A percentile compares a stretch with the other conserved stretches of the same genome.
Evolutionary conservation across 2,113 vertebrate species (phyloP).

Genomic region (Chaetodon trifascialis): DNA sequence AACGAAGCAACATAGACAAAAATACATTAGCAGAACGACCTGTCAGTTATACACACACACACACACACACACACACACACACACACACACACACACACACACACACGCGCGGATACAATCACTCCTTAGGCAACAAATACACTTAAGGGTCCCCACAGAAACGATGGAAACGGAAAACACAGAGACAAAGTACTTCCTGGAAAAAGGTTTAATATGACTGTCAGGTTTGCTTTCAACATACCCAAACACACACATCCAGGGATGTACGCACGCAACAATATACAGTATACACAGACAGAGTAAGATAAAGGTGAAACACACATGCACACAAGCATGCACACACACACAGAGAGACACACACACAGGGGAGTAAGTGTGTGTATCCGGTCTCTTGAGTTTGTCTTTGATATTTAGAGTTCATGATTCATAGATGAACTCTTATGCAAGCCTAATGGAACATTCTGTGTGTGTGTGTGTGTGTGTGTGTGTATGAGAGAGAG

Average conservation of each 20-base stretch:
- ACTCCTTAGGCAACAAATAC: conserved; percentile 60
- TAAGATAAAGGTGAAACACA: conserved; percentile 28
- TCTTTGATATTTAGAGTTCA: conserved; percentile 76
- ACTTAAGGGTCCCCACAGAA: conserved; percentile 49
- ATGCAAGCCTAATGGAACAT: conserved; percentile 54
- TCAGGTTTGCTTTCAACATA: conserved; percentile 31
- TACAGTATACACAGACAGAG: conserved; percentile 1
- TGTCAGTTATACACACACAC: conserved; percentile 1
- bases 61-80: background rate
- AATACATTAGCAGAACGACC: conserved; percentile 21
- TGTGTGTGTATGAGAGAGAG: conserved; percentile 14
- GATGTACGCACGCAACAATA: conserved; percentile 15
- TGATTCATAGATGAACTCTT: conserved; percentile 76
- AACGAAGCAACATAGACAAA: conserved; percentile 20
- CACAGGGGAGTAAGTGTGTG: conserved; percentile 29
- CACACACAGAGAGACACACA: conserved; percentile 20
- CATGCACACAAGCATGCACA: background rate
- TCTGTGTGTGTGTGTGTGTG: conserved; percentile 13
- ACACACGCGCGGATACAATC: background rate
- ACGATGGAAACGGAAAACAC: conserved; percentile 46
- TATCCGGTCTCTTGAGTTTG: conserved; percentile 45
- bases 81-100: background rate
- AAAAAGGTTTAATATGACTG: conserved; percentile 57
- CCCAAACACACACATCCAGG: conserved; percentile 31
- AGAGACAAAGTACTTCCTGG: conserved; percentile 39